Base-by-base conservation (phyloP, 1,140 invertebrate genomes). In the Diabrotica virgifera region DNA sequence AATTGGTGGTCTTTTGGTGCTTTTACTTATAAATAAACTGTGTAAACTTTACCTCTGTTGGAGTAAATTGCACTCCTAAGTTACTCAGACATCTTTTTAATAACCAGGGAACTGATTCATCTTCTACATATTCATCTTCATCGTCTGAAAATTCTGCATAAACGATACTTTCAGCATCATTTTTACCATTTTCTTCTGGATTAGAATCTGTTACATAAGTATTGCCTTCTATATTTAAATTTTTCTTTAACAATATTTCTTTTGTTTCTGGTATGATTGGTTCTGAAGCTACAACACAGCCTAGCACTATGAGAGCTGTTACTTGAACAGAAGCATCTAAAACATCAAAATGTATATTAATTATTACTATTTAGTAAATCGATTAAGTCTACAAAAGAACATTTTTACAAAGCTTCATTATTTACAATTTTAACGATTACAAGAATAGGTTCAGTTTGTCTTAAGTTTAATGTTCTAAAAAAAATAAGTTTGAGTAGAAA, bases 311-410 rank as follows among this genome's bases (percentile, higher is more conserved):
- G 56, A 94, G 72, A 2, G 89, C 86, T 0, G 89, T 88, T 6
- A 93, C 90, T 78, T 89, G 85, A 46, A 94, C 83, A 54, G 89
- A 89, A 5, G 85, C 82, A 81, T 91, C 89, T 89, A 72, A 59
- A 76, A 77, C 4, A 24, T 2, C 24, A 24, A 24, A 24, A 24
- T 4, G 4, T 24, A 2, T 24, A 24, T 24, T 24, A 24, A 24
- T 24, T 24, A 24, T 24, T 24, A 24, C 24, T 24, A 24, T 24
- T 24, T 24, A 24, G 4, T 24, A 24, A 24, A 24, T 2, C 4
- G 24, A 24, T 24, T 24, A 24, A 24, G 24, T 24, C 24, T 24
- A 24, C 24, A 24, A 4, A 24, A 24, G 24, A 24, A 24, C n/a
- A n/a, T 24, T 24, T 24, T 24, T 24, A 24, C 24, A 24, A 24